These are phyloP conservation scores for Salvelinus namaycush DNA, from an alignment of 2,113 vertebrate genomes.

Conservation along the genomic window DNA sequence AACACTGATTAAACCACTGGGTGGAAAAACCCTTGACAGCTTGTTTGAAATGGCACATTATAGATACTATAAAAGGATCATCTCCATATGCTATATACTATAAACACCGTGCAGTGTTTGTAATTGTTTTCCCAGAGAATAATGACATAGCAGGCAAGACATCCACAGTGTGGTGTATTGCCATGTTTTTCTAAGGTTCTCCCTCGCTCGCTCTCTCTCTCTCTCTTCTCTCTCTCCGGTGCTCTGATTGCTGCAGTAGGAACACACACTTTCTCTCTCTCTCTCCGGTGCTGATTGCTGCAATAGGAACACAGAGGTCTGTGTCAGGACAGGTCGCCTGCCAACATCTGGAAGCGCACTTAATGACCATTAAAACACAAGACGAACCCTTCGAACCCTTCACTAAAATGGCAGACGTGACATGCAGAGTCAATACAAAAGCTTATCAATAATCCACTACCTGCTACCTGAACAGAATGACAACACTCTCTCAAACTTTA, in stretches of 20 bases:
- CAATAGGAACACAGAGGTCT: slow-evolving; percentile 29
- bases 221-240: neutral
- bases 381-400: slow-evolving; percentile 58
- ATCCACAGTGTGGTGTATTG: slow-evolving; percentile 31
- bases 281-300: slow-evolving; percentile 40
- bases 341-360: slow-evolving; percentile 72
- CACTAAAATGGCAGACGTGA: slow-evolving; percentile 45
- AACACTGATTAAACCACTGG: slow-evolving; percentile 53
- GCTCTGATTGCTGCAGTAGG: slow-evolving; percentile 42
- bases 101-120: slow-evolving; percentile 58
- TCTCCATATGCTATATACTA: slow-evolving; percentile 61
- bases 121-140: slow-evolving; percentile 56
- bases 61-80: slow-evolving; percentile 54
- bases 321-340: slow-evolving; percentile 52
- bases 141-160: slow-evolving; percentile 50
- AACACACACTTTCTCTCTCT: slow-evolving; percentile 12
- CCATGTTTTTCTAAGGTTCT: slow-evolving; percentile 31
- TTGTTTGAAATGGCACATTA: slow-evolving; percentile 65
- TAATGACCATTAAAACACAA: slow-evolving; percentile 69
- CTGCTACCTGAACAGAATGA: no score
- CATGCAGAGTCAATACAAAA: no score
- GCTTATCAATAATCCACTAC: no score
- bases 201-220: neutral
- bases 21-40: slow-evolving; percentile 50
- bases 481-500: no score